phyloP scores from a whole-genome alignment of 2,888 invertebrate genomes.

The Ormyrus labotus region DNA sequence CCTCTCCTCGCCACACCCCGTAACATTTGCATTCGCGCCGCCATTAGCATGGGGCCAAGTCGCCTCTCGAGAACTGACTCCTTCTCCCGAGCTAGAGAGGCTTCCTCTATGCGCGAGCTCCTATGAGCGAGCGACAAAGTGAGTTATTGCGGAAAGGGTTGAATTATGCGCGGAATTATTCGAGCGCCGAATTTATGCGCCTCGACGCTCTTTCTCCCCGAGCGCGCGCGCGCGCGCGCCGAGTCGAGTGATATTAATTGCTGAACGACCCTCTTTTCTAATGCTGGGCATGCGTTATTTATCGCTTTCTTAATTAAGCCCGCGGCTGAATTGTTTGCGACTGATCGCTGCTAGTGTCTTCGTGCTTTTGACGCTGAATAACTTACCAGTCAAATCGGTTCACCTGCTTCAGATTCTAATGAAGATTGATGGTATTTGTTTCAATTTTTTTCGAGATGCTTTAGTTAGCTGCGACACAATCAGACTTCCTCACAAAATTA shows the following conservation, averaged over 20 bases:
- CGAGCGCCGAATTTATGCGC: slow-evolving; percentile 73
- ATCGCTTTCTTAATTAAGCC: slow-evolving; percentile 41
- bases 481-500: too few relatives aligned
- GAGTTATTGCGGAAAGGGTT: slow-evolving; percentile 74
- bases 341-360: not conserved
- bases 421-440: too few relatives aligned
- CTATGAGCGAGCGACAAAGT: slow-evolving; percentile 59
- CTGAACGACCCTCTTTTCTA: slow-evolving; percentile 27
- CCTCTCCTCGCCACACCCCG: slow-evolving; percentile 39
- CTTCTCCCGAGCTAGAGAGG: not conserved
- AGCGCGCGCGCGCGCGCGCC: not conserved
- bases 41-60: slow-evolving; percentile 62
- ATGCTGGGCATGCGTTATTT: slow-evolving; percentile 32
- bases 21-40: slow-evolving; percentile 63
- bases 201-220: slow-evolving; percentile 14
- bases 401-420: too few relatives aligned
- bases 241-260: slow-evolving; percentile 70
- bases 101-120: not conserved
- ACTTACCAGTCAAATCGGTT: too few relatives aligned
- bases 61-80: not conserved
- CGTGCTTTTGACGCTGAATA: too few relatives aligned
- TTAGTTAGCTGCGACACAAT: too few relatives aligned
- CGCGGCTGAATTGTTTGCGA: not conserved
- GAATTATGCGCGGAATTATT: slow-evolving; percentile 74
- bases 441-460: too few relatives aligned